Evolutionary conservation across 2,113 vertebrate genomes (phyloP), one percentile per base, ranked within the genome.

Genomic region (Pantherophis guttatus): DNA sequence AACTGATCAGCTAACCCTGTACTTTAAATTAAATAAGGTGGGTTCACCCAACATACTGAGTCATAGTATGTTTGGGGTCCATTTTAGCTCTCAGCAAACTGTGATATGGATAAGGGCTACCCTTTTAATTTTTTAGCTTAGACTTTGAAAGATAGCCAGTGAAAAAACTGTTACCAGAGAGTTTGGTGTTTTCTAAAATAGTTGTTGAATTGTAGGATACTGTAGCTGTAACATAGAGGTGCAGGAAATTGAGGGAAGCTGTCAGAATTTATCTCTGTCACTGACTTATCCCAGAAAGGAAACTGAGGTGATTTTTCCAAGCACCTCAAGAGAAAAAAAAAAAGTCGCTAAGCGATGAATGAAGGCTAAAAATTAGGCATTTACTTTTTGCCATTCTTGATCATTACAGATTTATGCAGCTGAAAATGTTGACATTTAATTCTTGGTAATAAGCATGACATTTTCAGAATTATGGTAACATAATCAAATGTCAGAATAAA

Each of bases 381-480:
- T 1, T 90, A n/a, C 87, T 92, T 94, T 94, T 90, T 33, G 1
- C 12, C 89, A 91, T 92, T 92, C 91, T 29, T 85, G 59, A 44
- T 93, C 59, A 91, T 89, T 91, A 92, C 86, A 94, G 92, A 92
- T 92, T 29, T 95, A 88, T 93, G 86, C 93, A 94, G 95, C 94
- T 95, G 94, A 96, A 92, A 70, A 95, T 93, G 93, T 88, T 95
- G 94, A 93, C 94, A 95, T 96, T 96, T 94, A 95, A 89, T 90
- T 91, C 94, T 94, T 70, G 81, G 93, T 96, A 96, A 97, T 29
- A 90, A 97, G 93, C 17, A 33, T 70, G 94, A 94, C 95, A 96
- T 97, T 97, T 97, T 96, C 95, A 94, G 93, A 96, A 94, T 94
- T 96, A 95, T 53, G 90, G 90, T 96, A 86, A 94, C 86, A 87